Conservation (phyloP, 2,888 invertebrate genomes). For the Macaria liturata region DNA sequence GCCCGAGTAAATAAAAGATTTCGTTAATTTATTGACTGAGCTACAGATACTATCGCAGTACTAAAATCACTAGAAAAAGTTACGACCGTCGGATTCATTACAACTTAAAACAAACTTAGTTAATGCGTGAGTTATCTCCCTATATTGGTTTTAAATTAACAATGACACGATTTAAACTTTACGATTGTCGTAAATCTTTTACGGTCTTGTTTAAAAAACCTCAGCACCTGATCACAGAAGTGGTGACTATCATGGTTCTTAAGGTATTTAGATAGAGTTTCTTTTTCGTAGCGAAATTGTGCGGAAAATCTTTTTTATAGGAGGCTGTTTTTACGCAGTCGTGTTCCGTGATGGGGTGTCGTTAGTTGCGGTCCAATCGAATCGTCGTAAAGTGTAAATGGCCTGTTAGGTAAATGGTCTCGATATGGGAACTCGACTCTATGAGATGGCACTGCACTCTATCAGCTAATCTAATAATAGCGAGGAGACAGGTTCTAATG, state of each 20-base stretch:
- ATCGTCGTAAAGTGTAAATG: slow-evolving; percentile 68
- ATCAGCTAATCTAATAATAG: too few relatives aligned
- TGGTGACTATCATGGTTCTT: too few relatives aligned
- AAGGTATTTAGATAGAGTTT: too few relatives aligned
- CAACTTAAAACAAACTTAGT: slow-evolving; percentile 47
- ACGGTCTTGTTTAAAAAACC: slow-evolving; percentile 3
- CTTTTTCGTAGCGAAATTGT: too few relatives aligned
- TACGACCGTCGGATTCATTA: slow-evolving; percentile 40
- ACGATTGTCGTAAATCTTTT: slow-evolving; percentile 73
- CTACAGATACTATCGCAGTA: slow-evolving; percentile 22
- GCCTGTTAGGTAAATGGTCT: slow-evolving; percentile 46
- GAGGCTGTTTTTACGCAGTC: slow-evolving; percentile 52
- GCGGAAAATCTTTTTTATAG: too few relatives aligned
- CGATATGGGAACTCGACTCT: slow-evolving; percentile 75
- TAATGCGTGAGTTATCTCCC: slow-evolving; percentile 57
- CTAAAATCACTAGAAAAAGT: slow-evolving; percentile 28
- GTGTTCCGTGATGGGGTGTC: slow-evolving; percentile 69
- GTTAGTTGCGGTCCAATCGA: slow-evolving; percentile 76
- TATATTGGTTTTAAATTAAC: slow-evolving; percentile 68
- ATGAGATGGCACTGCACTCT: slow-evolving; percentile 58
- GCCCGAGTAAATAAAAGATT: slow-evolving; percentile 8
- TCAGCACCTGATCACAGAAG: too few relatives aligned
- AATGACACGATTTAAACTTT: slow-evolving; percentile 63
- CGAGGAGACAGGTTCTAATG: too few relatives aligned
- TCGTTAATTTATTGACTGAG: slow-evolving; percentile 16